Evolutionary conservation across 2,797 vertebrate genomes (phyloP), one percentile per base, ranked within the genome.

Genomic region (Xiphophorus birchmanni): DNA sequence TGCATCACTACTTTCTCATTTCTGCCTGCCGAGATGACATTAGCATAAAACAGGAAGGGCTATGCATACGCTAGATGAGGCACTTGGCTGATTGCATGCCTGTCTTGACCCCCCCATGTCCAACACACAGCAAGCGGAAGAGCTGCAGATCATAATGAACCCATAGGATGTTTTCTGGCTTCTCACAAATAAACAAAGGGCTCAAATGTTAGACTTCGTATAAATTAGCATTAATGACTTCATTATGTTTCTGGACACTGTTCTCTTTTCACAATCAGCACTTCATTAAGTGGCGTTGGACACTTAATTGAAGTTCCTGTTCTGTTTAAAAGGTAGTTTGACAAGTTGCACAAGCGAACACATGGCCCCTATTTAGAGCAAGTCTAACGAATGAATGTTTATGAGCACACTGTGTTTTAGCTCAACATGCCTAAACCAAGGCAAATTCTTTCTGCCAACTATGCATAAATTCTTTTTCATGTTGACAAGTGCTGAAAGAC

Each of bases 171-270:
- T 93, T 92, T 93, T 92, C 82, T 90, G 80, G 89, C 91, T 92
- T 79, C 83, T 90, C 86, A 75, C 90, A 94, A 92, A 94, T 94
- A 94, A 95, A 94, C 94, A 95, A 94, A 91, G 83, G 90, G 89
- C 93, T 94, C 90, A 93, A 95, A 94, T 94, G 92, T 94, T 93
- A 92, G 91, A 84, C 89, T 92, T 94, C 86, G 93, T 94, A 94
- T 94, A 94, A 94, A 96, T 95, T 94, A 90, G 87, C 94, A 95
- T 95, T 95, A 94, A 95, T 94, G 88, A 90, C 87, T 94, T 95
- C 85, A 93, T 94, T 93, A 93, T 93, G 83, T 91, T 88, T 89
- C 90, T 82, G 88, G 87, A 91, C 91, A 92, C 84, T 83, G 86
- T 78, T 92, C 85, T 87, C 85, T 88, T 92, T 83, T 91, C 88